Evolutionary conservation across 2,113 vertebrate species (phyloP).

Genomic region (Ifrita kowaldi): DNA sequence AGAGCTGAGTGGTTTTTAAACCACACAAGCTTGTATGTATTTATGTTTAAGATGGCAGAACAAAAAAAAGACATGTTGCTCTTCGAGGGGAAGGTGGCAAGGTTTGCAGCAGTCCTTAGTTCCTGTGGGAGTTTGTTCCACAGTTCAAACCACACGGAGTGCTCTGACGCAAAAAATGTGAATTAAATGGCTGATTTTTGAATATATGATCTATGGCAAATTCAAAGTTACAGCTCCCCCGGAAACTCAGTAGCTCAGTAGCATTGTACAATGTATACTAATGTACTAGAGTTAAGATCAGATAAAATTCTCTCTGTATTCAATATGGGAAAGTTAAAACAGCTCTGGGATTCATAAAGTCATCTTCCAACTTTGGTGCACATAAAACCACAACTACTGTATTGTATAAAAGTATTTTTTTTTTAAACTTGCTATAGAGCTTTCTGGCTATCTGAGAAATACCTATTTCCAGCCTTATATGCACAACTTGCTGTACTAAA

Average conservation of each 20-base stretch:
- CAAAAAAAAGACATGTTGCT: neutral
- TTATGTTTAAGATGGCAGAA: constrained; percentile 3
- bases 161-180: constrained; percentile 36
- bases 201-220: constrained; percentile 49
- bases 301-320: constrained; percentile 27
- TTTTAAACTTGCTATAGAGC: neutral
- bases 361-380: constrained; percentile 30
- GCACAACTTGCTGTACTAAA: neutral
- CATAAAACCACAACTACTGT: constrained; percentile 35
- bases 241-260: constrained; percentile 18
- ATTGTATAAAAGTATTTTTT: neutral
- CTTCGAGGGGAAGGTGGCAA: neutral
- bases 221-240: constrained; percentile 34
- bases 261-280: constrained; percentile 32
- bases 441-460: neutral
- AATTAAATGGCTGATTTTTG: constrained; percentile 51
- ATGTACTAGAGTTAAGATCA: constrained; percentile 19
- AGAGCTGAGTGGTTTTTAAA: neutral
- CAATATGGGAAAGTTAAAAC: constrained; percentile 27
- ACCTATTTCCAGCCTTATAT: neutral
- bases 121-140: constrained; percentile 47
- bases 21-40: neutral
- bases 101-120: neutral
- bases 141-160: constrained; percentile 31
- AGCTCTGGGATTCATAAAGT: constrained; percentile 56